phyloP scores from a whole-genome alignment of 2,888 invertebrate genomes.

The Trypoxylon attenuatum region DNA sequence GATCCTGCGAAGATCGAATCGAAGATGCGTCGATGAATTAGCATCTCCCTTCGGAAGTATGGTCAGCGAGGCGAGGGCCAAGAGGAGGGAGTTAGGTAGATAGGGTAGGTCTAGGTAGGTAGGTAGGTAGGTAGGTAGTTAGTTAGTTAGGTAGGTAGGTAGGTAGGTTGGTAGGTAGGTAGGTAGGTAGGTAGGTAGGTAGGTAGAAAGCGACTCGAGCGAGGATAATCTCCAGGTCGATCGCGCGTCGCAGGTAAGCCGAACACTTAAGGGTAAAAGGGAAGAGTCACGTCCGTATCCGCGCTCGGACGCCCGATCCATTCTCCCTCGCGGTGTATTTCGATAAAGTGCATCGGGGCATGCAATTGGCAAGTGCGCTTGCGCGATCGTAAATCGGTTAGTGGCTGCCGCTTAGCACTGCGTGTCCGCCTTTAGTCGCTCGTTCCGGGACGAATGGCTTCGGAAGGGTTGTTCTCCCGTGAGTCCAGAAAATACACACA shows the following conservation, averaged over 20 bases:
- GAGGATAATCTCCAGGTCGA: conserved; percentile 31
- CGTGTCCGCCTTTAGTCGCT: conserved; percentile 53
- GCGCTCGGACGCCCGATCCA: conserved; percentile 29
- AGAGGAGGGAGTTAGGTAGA: too few species aligned
- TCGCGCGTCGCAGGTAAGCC: conserved; percentile 18
- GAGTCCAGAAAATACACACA: too few species aligned
- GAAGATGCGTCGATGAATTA: too few species aligned
- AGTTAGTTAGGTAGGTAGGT: too few species aligned
- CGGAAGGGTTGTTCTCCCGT: too few species aligned
- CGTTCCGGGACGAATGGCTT: conserved; percentile 52
- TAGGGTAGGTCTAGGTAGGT: too few species aligned
- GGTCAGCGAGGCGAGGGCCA: too few species aligned
- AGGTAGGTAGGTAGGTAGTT: too few species aligned
- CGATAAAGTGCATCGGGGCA: conserved; percentile 40
- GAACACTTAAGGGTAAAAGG: conserved; percentile 23
- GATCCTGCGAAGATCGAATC: too few species aligned
- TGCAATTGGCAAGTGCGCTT: conserved; percentile 40
- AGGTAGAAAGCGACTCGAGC: conserved; percentile 15
- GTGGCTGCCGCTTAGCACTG: conserved; percentile 56
- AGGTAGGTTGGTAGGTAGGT: too few species aligned
- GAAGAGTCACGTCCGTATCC: conserved; percentile 29
- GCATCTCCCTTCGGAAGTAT: too few species aligned
- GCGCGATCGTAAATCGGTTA: conserved; percentile 60
- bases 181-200: conserved; percentile 12
- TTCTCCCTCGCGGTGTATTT: conserved; percentile 37